These are phyloP conservation scores for Tylochromis polylepis DNA, from an alignment of 2,113 vertebrate species.

Conservation along the genomic window DNA sequence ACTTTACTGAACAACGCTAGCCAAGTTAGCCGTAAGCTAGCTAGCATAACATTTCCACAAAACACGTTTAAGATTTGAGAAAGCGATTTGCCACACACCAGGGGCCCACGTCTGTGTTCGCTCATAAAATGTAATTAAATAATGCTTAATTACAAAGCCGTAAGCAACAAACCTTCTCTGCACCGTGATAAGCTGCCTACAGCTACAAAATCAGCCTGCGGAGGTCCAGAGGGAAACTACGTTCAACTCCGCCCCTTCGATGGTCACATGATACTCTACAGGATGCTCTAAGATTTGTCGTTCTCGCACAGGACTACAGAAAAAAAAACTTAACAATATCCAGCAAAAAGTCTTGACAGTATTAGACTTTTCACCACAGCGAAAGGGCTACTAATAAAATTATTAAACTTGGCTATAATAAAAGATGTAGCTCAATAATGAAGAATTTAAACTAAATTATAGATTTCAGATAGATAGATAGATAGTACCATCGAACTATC, in stretches of 20 bases:
- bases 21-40: constrained; percentile 22
- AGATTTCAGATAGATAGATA: not conserved
- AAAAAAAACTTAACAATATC: not conserved
- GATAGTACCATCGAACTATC: not conserved
- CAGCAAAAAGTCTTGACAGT: not conserved
- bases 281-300: not conserved
- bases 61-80: not conserved
- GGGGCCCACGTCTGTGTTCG: accelerated
- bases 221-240: not conserved
- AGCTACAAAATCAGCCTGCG: not conserved
- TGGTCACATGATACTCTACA: not conserved
- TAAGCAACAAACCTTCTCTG: constrained; percentile 6
- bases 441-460: not conserved
- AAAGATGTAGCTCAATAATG: not conserved
- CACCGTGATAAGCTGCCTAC: not conserved
- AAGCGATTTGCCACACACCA: accelerated
- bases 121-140: accelerated
- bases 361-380: not conserved
- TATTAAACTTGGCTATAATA: not conserved
- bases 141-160: not conserved
- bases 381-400: not conserved
- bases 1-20: constrained; percentile 27
- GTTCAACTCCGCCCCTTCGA: not conserved
- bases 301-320: not conserved
- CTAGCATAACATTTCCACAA: not conserved